Base-by-base conservation (phyloP, 2,797 vertebrate genomes). In the Lateolabrax maculatus region DNA sequence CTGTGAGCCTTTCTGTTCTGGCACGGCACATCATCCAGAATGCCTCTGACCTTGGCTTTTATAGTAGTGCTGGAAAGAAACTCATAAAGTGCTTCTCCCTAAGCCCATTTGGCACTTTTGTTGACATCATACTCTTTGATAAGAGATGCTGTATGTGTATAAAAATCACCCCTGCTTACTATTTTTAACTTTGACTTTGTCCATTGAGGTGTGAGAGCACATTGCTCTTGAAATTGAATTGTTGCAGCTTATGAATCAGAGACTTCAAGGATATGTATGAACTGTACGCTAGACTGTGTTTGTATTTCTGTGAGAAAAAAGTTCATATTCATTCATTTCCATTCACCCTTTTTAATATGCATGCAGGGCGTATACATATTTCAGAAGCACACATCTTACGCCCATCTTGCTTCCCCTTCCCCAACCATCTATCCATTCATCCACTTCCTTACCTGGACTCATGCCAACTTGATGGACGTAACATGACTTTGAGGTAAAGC, bases 401-500 rank as follows among this genome's bases (percentile, higher is more conserved):
- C 18, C 18, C 5, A 71, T 57, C 5, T 29, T 4, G 15, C 11
- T 46, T 53, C 18, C 19, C 37, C 18, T 72, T 77, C 31, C 31
- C 16, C 49, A 25, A 8, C 16, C 43, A 56, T 62, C 23, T n/a
- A 25, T 37, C 39, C 36, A 43, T 16, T 34, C 25, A 25, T 70
- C 57, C 60, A 23, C n/a, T 56, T 39, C 48, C 53, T 41, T 31
- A 46, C 6, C 56, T 66, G 57, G 46, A 39, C 44, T 76, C 29
- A 13, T 66, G 67, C 77, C 80, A 69, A 48, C 29, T 52, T 19
- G 27, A 21, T n/a, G 51, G 62, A 79, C 51, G 23, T 67, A 80
- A 67, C 52, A 53, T 64, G 69, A 83, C 68, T 71, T 65, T 84
- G 72, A 86, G 68, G 53, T 86, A 57, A 77, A 81, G 23, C 57